Evolutionary conservation across 2,888 invertebrate genomes (phyloP), one percentile per base, ranked within the genome.

Genomic region (Ypsolopha sequella): DNA sequence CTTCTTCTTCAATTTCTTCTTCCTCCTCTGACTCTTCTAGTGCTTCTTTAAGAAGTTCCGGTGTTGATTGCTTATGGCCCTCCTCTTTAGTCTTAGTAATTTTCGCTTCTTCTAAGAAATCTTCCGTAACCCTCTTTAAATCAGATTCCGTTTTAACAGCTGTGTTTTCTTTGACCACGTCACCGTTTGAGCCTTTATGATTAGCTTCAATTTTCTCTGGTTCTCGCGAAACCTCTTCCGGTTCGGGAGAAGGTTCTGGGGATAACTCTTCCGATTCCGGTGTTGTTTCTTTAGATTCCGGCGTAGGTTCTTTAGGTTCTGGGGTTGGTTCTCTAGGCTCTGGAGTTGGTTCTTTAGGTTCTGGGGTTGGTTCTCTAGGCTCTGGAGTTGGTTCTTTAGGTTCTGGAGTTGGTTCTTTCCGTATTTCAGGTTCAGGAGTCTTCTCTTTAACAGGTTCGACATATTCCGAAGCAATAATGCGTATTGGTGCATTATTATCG

Each of bases 401-500:
- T 45, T 55, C 43, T 9, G 57, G 54, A 11, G 54, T 53, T 9
- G 52, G 39, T 54, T 62, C 61, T 52, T 57, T 59, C 24, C 4
- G 24, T 24, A 24, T 24, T 24, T 24, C 24, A 24, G 53, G 55
- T 59, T 70, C 73, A 24, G 66, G 59, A 48, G 51, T 65, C 50
- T 59, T 65, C 39, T 76, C 74, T 54, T 72, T 76, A n/a, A 69
- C 56, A 24, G 59, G 47, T 53, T 80, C 78, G 35, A 63, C 64
- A 56, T 80, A 81, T 62, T 84, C 84, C 56, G 76, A 80, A 52
- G 79, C 69, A 53, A 80, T 75, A 54, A 81, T 85, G 54, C 78
- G 81, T 48, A 82, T 79, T 41, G 82, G 81, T 38, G 80, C 78
- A 57, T 70, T 74, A 54, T 76, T 76, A 53, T 70, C 74, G 54